Conservation (phyloP, 2,888 invertebrate species). For the Priocnemis perturbator region DNA sequence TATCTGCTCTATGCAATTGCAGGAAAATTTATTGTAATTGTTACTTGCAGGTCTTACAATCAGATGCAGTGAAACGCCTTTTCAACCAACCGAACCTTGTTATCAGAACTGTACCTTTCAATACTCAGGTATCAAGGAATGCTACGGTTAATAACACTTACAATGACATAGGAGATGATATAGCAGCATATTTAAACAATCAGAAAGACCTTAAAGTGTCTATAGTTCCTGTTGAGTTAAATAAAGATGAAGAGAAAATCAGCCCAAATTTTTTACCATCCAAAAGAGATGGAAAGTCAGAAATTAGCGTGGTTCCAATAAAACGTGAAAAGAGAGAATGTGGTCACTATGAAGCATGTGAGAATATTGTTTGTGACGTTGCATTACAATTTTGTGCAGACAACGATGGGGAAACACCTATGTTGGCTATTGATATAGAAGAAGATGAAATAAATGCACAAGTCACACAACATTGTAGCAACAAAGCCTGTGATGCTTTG, state of each 20-base stretch:
- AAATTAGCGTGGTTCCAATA: conserved; percentile 65
- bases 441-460: conserved; percentile 66
- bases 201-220: conserved; percentile 49
- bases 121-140: conserved; percentile 10
- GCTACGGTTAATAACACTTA: conserved; percentile 21
- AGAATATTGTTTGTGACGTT: conserved; percentile 67
- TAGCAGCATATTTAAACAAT: conserved; percentile 10
- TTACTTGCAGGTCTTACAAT: conserved; percentile 62
- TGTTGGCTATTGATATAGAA: conserved; percentile 63
- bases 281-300: conserved; percentile 68
- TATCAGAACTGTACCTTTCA: conserved; percentile 60
- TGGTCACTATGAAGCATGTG: conserved; percentile 68
- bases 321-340: conserved; percentile 58
- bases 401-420: conserved; percentile 56
- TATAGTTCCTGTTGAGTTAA: conserved; percentile 43
- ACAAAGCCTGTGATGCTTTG: conserved; percentile 60
- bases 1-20: neutral
- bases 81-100: conserved; percentile 69
- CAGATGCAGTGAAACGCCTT: conserved; percentile 66
- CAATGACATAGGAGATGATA: conserved; percentile 43
- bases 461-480: conserved; percentile 65
- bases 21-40: neutral
- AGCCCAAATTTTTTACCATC: conserved; percentile 65
- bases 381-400: conserved; percentile 64
- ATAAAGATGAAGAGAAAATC: conserved; percentile 37